phyloP scores from a whole-genome alignment of 2,888 invertebrate species.

The Glyphotaelius pellucidus region DNA sequence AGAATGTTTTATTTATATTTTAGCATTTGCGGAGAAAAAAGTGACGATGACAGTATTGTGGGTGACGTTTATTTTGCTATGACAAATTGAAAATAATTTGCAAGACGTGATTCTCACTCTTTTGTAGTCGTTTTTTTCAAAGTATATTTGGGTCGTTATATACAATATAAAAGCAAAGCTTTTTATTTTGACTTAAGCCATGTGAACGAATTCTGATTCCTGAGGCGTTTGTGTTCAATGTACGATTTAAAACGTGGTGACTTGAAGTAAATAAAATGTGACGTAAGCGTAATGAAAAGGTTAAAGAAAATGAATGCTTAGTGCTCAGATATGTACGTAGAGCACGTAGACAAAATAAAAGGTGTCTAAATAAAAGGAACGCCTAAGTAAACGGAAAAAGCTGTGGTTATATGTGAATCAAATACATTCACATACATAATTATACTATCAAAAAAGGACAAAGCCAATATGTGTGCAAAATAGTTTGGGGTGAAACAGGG shows the following conservation, averaged over 20 bases:
- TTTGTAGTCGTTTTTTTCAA: background rate
- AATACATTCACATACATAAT: too few species aligned
- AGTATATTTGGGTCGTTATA: background rate
- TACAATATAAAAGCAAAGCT: background rate
- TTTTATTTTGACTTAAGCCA: background rate
- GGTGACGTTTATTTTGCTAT: conserved; percentile 5
- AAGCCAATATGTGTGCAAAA: too few species aligned
- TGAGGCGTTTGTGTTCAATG: background rate
- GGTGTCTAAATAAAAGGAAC: too few species aligned
- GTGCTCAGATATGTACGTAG: too few species aligned
- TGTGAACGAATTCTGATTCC: background rate
- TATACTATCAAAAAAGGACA: too few species aligned
- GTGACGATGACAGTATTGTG: background rate
- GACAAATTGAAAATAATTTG: background rate
- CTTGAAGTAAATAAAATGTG: background rate
- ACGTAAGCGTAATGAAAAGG: background rate
- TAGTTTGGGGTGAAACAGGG: too few species aligned
- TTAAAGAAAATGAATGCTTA: background rate
- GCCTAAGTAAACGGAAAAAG: too few species aligned
- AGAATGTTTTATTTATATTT: conserved; percentile 21
- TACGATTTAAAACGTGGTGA: background rate
- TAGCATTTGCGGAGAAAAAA: conserved; percentile 15
- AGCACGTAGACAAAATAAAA: too few species aligned
- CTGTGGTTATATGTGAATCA: too few species aligned
- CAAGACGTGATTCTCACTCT: background rate